phyloP scores from a whole-genome alignment of 2,888 invertebrate genomes.

The Meteorus colon region DNA sequence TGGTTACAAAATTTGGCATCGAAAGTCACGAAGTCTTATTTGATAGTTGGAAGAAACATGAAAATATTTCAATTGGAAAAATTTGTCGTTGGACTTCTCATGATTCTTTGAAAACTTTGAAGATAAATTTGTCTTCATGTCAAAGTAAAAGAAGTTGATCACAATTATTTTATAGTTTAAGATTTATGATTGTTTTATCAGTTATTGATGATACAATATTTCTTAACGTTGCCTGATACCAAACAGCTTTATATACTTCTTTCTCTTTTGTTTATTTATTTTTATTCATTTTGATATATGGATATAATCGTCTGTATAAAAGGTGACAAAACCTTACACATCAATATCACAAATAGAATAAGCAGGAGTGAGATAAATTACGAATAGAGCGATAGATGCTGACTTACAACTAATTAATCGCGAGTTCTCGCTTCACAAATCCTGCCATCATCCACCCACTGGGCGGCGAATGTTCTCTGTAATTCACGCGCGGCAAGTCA shows the following conservation, averaged over 20 bases:
- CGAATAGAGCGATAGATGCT: conserved; percentile 47
- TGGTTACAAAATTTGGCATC: too few relatives aligned
- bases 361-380: conserved; percentile 50
- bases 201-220: too few relatives aligned
- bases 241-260: conserved; percentile 28
- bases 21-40: too few relatives aligned
- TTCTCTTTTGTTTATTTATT: not conserved
- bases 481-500: conserved; percentile 70
- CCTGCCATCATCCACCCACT: conserved; percentile 2
- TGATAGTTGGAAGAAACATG: too few relatives aligned
- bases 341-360: conserved; percentile 38
- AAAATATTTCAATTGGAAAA: too few relatives aligned
- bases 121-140: too few relatives aligned
- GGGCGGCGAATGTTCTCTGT: conserved; percentile 47
- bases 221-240: too few relatives aligned
- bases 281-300: not conserved
- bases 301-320: conserved; percentile 50
- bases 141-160: too few relatives aligned
- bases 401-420: conserved; percentile 72
- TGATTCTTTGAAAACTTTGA: too few relatives aligned
- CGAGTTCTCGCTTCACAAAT: conserved; percentile 49
- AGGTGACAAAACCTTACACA: conserved; percentile 68
- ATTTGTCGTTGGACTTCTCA: too few relatives aligned
- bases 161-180: too few relatives aligned
- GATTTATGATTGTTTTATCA: too few relatives aligned